These are phyloP conservation scores for Thalassophryne amazonica DNA, from an alignment of 2,797 vertebrate genomes.

Conservation along the genomic window DNA sequence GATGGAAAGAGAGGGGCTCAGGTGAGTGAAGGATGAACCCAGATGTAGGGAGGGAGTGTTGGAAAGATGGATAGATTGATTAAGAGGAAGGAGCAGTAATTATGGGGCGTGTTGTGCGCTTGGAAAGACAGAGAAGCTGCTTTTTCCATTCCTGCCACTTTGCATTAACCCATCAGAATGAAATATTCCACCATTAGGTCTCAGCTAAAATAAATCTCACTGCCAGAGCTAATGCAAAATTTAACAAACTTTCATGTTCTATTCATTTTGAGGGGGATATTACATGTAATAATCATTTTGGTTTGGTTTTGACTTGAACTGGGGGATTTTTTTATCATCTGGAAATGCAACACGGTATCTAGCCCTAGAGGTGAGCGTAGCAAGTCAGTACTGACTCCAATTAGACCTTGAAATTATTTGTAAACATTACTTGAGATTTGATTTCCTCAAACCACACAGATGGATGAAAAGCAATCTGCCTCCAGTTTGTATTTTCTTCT, in stretches of 20 bases:
- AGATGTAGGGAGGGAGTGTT: slow-evolving; percentile 14
- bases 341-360: slow-evolving; percentile 12
- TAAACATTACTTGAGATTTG: slow-evolving; percentile 56
- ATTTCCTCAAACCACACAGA: slow-evolving; percentile 29
- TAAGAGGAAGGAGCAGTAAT: slow-evolving; percentile 42
- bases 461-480: slow-evolving; percentile 10
- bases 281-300: slow-evolving; percentile 44
- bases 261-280: slow-evolving; percentile 56
- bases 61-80: slow-evolving; percentile 35
- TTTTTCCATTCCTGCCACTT: slow-evolving; percentile 46
- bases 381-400: slow-evolving; percentile 29
- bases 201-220: slow-evolving; percentile 55
- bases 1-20: slow-evolving; percentile 4
- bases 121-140: slow-evolving; percentile 36
- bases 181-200: slow-evolving; percentile 64
- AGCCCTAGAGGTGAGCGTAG: slow-evolving; percentile 14
- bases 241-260: slow-evolving; percentile 69
- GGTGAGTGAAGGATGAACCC: slow-evolving; percentile 30
- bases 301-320: slow-evolving; percentile 37
- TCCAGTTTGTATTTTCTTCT: slow-evolving; percentile 6
- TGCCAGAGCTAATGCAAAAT: slow-evolving; percentile 67
- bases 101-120: slow-evolving; percentile 46
- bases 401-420: slow-evolving; percentile 40
- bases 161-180: slow-evolving; percentile 64
- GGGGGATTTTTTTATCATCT: slow-evolving; percentile 3